These are phyloP conservation scores for Parelbella ahira DNA, from an alignment of 2,888 invertebrate genomes.

Conservation along the genomic window DNA sequence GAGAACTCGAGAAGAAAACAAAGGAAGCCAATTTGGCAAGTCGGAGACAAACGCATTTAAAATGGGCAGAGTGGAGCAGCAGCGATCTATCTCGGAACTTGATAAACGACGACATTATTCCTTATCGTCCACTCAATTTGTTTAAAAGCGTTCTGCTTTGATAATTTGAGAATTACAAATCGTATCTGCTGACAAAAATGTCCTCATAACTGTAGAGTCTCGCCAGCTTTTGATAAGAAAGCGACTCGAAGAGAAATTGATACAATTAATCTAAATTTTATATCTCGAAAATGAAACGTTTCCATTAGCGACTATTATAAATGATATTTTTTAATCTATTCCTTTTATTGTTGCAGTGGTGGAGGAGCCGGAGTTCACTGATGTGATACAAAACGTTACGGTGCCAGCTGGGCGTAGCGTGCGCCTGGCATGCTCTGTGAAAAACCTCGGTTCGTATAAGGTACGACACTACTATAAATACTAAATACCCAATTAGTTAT, in stretches of 20 bases:
- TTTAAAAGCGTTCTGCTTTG: slow-evolving; percentile 80
- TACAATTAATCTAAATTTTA: slow-evolving; percentile 56
- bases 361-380: slow-evolving; percentile 94
- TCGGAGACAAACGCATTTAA: slow-evolving; percentile 80
- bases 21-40: slow-evolving; percentile 76
- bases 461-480: too few relatives aligned
- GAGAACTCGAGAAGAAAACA: slow-evolving; percentile 65
- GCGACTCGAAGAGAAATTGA: slow-evolving; percentile 42
- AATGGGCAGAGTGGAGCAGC: slow-evolving; percentile 78
- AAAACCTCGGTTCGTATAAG: slow-evolving; percentile 94
- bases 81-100: slow-evolving; percentile 76
- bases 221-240: slow-evolving; percentile 53
- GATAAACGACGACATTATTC: slow-evolving; percentile 81
- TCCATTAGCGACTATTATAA: slow-evolving; percentile 3
- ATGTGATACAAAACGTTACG: slow-evolving; percentile 94
- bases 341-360: slow-evolving; percentile 83
- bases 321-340: too few relatives aligned
- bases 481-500: too few relatives aligned
- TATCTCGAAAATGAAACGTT: slow-evolving; percentile 36
- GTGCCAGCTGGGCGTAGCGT: slow-evolving; percentile 94
- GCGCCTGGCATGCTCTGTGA: slow-evolving; percentile 93
- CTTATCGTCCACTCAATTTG: slow-evolving; percentile 81
- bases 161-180: slow-evolving; percentile 81
- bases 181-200: slow-evolving; percentile 75
- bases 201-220: slow-evolving; percentile 65